Base-by-base conservation (phyloP, 2,888 invertebrate genomes). In the Megastigmus dorsalis region DNA sequence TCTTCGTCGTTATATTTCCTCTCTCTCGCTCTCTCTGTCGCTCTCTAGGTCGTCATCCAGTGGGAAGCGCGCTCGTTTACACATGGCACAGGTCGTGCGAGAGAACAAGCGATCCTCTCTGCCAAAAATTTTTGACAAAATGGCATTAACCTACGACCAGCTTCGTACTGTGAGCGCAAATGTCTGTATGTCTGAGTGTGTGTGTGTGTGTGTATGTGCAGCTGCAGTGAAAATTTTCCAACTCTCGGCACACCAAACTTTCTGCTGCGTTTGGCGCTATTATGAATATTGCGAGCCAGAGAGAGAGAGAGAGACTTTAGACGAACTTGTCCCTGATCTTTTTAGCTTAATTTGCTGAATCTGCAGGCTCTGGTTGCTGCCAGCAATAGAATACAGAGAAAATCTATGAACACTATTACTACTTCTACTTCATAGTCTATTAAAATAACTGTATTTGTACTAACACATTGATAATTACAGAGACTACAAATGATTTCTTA, bases 51-150 rank as follows among this genome's bases (percentile, higher is more conserved):
- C 6, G 43, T 30, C 48, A n/a, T n/a, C n/a, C n/a, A n/a, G n/a
- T n/a, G n/a, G n/a, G n/a, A n/a, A 13, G 0, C 26, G 13, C 15
- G 18, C 15, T 10, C 7, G 20, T 30, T 13, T 20, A 30, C 18
- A 13, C 23, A 10, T 23, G 23, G n/a, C 28, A 9, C 43, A 63
- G 63, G 63, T 63, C 74, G 62, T 62, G 74, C 62, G 74, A 55
- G 62, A 73, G 62, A 73, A 55, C 69, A 28, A 74, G 45, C 38
- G 23, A 68, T 59, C 18, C 54, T 28, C 41, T 38, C 57, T 73
- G 74, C 68, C 74, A 74, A 68, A 63, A 73, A 59, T 63, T n/a
- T n/a, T n/a, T 38, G 63, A 48, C 30, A 23, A 71, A 72, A 72
- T 72, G 50, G 59, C 65, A 66, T 68, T 73, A 67, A 5, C 43